A percentile compares a stretch with the other conserved stretches of the same genome.
Conservation (phyloP, 2,888 invertebrate species). For the Drosophila ustulata region DNA sequence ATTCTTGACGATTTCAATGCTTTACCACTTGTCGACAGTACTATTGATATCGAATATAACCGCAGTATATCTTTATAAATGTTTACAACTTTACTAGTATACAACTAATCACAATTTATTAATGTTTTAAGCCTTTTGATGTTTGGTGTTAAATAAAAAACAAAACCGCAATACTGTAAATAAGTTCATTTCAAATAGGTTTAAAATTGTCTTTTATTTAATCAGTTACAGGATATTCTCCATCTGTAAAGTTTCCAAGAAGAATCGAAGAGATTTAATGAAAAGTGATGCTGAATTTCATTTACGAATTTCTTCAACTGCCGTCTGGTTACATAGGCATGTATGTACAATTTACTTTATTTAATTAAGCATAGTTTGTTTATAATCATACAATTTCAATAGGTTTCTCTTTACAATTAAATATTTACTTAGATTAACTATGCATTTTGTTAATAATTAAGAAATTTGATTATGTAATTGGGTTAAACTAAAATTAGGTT, state of each 20-base stretch:
- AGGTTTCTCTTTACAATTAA: constrained; percentile 67
- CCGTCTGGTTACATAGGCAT: constrained; percentile 26
- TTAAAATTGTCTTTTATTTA: background rate
- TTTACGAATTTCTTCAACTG: constrained; percentile 19
- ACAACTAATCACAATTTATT: constrained; percentile 41
- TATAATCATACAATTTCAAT: constrained; percentile 75
- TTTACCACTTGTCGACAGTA: constrained; percentile 15
- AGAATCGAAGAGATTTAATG: background rate
- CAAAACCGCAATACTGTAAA: constrained; percentile 6
- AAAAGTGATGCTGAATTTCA: background rate
- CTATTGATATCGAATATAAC: constrained; percentile 15
- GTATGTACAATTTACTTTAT: constrained; percentile 73
- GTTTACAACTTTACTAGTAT: constrained; percentile 39
- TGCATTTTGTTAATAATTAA: constrained; percentile 63
- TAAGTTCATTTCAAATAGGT: background rate
- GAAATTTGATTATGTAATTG: constrained; percentile 54
- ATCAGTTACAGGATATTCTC: background rate
- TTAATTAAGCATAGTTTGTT: constrained; percentile 54
- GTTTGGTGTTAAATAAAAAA: constrained; percentile 72
- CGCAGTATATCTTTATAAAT: constrained; percentile 40
- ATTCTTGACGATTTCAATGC: constrained; percentile 24
- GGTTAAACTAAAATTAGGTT: constrained; percentile 62
- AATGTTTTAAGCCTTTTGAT: constrained; percentile 76
- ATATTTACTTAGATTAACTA: constrained; percentile 76
- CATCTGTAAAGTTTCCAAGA: background rate